Evolutionary conservation across 2,113 vertebrate genomes (phyloP).

Genomic region (Heliornis fulica): DNA sequence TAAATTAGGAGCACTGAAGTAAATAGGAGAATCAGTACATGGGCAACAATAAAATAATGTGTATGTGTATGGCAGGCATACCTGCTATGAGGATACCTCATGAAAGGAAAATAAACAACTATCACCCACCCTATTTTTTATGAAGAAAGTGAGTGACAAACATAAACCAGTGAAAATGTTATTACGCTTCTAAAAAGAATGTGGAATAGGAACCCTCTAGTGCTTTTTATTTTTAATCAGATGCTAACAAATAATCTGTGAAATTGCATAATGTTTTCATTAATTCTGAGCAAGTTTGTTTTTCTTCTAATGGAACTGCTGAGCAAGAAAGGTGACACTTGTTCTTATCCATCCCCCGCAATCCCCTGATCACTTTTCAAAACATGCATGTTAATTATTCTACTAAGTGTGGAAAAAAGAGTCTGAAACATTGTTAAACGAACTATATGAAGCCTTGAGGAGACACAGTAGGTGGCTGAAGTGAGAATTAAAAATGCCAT

Average conservation of each 20-base stretch:
- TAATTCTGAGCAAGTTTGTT: background rate
- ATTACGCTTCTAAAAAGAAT: background rate
- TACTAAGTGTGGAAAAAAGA: background rate
- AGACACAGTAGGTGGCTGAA: constrained; percentile 37
- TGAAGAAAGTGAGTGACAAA: background rate
- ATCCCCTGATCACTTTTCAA: background rate
- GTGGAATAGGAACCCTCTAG: background rate
- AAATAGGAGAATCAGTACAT: background rate
- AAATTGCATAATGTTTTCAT: background rate
- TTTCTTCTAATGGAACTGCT: background rate
- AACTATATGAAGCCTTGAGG: constrained; percentile 12
- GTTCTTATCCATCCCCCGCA: background rate
- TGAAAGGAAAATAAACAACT: background rate
- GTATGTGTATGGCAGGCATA: too few relatives aligned
- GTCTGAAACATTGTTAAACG: background rate
- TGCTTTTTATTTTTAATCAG: background rate
- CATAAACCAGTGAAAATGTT: background rate
- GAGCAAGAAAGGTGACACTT: background rate
- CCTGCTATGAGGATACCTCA: background rate
- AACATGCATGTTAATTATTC: background rate
- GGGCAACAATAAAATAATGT: background rate
- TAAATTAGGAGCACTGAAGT: background rate
- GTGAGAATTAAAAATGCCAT: constrained; percentile 58
- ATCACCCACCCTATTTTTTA: background rate
- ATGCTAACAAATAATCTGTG: background rate